Percentiles rank a stretch among this genome's conserved stretches.
Evolutionary conservation across 92 coral and sea anemone species (phyloP).

Genomic region (Zoanthus sociatus): DNA sequence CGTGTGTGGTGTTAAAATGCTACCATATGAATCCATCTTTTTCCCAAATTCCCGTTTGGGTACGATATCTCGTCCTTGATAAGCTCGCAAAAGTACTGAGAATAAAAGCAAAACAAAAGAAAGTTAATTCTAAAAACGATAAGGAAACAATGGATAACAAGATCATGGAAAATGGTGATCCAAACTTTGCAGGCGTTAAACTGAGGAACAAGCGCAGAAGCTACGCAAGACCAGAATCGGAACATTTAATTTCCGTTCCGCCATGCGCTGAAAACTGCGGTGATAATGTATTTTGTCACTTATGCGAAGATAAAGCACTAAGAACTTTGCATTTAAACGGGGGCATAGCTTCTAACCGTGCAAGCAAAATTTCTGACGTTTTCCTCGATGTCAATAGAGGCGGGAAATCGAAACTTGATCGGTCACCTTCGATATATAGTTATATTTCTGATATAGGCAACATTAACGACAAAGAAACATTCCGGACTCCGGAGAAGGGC

Average conservation of each 20-base stretch:
- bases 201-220: neutral
- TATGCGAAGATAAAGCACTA: constrained; percentile 15
- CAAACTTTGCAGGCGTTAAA: neutral
- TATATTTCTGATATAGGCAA: constrained; percentile 12
- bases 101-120: constrained; percentile 61
- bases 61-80: constrained; percentile 72
- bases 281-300: neutral
- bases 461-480: neutral
- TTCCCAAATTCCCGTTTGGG: constrained; percentile 89
- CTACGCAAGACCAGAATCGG: constrained; percentile 24
- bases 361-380: neutral
- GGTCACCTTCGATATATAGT: constrained; percentile 17
- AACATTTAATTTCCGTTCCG: constrained; percentile 15
- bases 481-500: neutral
- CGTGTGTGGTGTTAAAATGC: constrained; percentile 83
- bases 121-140: constrained; percentile 25
- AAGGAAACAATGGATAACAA: constrained; percentile 25
- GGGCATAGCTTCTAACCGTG: constrained; percentile 9
- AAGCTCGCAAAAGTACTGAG: constrained; percentile 75
- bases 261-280: constrained; percentile 16
- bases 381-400: neutral
- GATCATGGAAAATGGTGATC: constrained; percentile 15
- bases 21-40: constrained; percentile 86
- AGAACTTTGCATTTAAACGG: constrained; percentile 30
- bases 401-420: neutral